Percentiles rank a stretch among this genome's conserved stretches.
These are phyloP conservation scores for Megaptera novaeangliae DNA, from an alignment of 2,113 vertebrate genomes.

Conservation along the genomic window DNA sequence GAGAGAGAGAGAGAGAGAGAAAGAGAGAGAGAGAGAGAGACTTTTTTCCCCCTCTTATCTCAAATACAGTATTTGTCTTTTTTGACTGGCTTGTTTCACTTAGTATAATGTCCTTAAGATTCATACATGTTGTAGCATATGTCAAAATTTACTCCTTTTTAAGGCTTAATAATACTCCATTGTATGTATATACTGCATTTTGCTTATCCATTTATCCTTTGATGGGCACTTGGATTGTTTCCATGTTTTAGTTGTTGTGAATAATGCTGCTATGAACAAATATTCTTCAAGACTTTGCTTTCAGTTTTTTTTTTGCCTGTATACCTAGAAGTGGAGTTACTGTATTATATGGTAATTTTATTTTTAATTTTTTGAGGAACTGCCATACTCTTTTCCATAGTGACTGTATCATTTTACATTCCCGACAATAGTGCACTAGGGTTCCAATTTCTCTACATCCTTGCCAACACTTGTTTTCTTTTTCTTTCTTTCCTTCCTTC, in stretches of 20 bases:
- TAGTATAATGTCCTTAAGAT: background rate
- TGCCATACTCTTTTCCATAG: background rate
- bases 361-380: background rate
- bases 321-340: background rate
- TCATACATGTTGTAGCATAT: background rate
- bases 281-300: background rate
- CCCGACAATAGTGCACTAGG: background rate
- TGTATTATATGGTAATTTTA: background rate
- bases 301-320: background rate
- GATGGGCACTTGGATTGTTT: background rate
- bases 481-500: no score
- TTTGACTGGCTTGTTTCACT: background rate
- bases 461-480: background rate
- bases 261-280: background rate
- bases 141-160: background rate
- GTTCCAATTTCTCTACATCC: background rate
- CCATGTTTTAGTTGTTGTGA: background rate
- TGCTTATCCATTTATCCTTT: background rate
- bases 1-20: background rate
- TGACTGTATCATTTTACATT: background rate
- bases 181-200: background rate
- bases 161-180: background rate
- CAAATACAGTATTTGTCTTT: background rate
- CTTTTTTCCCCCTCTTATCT: background rate
- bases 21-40: background rate